phyloP scores from a whole-genome alignment of 2,797 vertebrate species.

The Enteromius radiatus region DNA sequence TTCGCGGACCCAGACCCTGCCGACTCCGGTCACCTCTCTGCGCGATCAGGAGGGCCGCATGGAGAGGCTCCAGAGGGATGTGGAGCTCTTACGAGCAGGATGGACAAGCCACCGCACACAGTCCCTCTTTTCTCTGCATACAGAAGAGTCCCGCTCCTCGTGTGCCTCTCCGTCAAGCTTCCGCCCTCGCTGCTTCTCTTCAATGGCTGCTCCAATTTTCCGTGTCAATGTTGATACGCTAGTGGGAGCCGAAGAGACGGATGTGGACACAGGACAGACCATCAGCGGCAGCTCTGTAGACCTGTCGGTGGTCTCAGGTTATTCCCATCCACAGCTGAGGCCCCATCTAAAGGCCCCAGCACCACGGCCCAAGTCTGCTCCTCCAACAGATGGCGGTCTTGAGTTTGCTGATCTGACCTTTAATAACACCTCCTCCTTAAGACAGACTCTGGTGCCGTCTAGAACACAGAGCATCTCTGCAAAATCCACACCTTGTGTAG shows the following conservation, averaged over 20 bases:
- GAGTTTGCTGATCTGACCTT: constrained; percentile 54
- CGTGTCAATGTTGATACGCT: constrained; percentile 84
- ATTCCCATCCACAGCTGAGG: constrained; percentile 67
- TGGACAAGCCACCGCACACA: constrained; percentile 79
- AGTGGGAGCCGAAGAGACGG: constrained; percentile 88
- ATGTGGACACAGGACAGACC: constrained; percentile 89
- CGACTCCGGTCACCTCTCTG: constrained; percentile 62
- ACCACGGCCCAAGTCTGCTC: constrained; percentile 71
- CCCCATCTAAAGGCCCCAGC: constrained; percentile 25
- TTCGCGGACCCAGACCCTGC: constrained; percentile 63
- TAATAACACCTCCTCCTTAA: constrained; percentile 55
- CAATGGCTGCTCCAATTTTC: constrained; percentile 67
- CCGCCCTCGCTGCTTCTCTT: constrained; percentile 66
- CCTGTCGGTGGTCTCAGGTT: constrained; percentile 88
- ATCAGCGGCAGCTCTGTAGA: constrained; percentile 81
- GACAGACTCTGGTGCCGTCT: constrained; percentile 38
- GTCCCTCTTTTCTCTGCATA: constrained; percentile 87
- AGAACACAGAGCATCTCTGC: constrained; percentile 58
- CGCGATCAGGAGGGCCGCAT: constrained; percentile 62
- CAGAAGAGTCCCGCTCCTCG: constrained; percentile 68
- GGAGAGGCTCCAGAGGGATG: constrained; percentile 49
- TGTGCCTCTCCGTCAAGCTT: constrained; percentile 70
- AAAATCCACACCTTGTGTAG: constrained; percentile 50
- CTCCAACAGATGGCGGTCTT: constrained; percentile 62
- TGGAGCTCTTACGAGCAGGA: constrained; percentile 60